Evolutionary conservation across 2,888 invertebrate species (phyloP), one percentile per base, ranked within the genome.

Genomic region (Drosophila anomelani): DNA sequence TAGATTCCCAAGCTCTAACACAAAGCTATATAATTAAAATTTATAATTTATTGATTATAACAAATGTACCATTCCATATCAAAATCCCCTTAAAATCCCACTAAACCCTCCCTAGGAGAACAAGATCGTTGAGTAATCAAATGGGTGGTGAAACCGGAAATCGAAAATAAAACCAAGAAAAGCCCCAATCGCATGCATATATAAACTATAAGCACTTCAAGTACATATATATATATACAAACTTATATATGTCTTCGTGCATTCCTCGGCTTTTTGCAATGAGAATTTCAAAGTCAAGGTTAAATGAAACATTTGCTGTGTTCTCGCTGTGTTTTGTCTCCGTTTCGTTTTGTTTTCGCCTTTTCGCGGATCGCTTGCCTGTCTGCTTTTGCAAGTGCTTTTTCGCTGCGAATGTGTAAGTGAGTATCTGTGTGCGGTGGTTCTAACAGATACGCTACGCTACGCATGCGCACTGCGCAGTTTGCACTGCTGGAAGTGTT

Each of bases 201-300:
- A 54, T 51, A 4, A 9, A 9, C 9, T 9, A 41, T 20, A 43
- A 38, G 15, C 38, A 53, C 39, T 58, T 49, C 38, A 36, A 46
- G 20, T 59, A 38, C 58, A 46, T 54, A 38, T 62, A 43, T 54
- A 38, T 56, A 46, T 54, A 38, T 62, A 43, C 51, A 17, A 47
- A n/a, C 51, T 6, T 60, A 3, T 39, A 26, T 39, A 32, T 68
- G 38, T 64, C 32, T 43, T 49, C 26, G 41, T 63, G 55, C 71
- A 76, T 72, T 53, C 58, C 75, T 75, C 62, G n/a, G 26, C 26
- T 44, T 57, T 60, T 60, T 80, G 88, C 84, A 84, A 88, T 86
- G 72, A 83, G 86, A 80, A 83, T 88, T 90, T 91, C 86, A 88
- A 87, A 91, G 90, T 90, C 90, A 90, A 90, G 90, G 90, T 88